Evolutionary conservation across 1,140 invertebrate species (phyloP), one percentile per base, ranked within the genome.

Genomic region (Lycorma delicatula): DNA sequence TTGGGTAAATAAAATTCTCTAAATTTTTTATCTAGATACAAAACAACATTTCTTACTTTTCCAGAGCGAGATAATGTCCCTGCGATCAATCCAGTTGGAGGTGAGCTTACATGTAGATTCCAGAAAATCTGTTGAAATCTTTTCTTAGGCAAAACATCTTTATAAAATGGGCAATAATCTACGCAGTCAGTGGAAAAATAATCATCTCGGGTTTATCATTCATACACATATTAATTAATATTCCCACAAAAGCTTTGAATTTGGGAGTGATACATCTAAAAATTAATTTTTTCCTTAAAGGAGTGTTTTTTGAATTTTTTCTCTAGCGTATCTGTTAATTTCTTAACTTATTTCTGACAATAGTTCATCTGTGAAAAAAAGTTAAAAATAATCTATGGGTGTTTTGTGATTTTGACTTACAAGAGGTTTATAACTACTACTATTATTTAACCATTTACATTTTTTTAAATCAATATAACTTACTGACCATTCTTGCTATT

Each of bases 101-200:
- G 27, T 13, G n/a, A n/a, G n/a, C 47, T 22, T 11, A 58, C 13
- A 16, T 58, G 56, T 9, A 58, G 29, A 23, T 29, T 50, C 48
- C 48, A 34, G 26, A 29, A 58, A 11, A 58, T 54, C 31, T 50
- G 23, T 3, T 12, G 41, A 28, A 58, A 58, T 46, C 56, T 51
- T 13, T 50, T 28, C n/a, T 50, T 36, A 16, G 49, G 26, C 28
- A 58, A 58, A 22, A 54, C 12, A 4, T 34, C 20, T 25, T 50
- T 58, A 34, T 54, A 58, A 51, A 58, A 58, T 12, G 56, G 48
- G 27, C 54, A 26, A 3, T 52, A 13, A 13, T 58, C 48, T 4
- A 41, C 4, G 26, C 29, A 48, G 12, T 51, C 18, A 26, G n/a
- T 50, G 5, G 56, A 54, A 20, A 58, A 58, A 36, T 58, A 57